Conservation (phyloP, 2,888 invertebrate genomes). For the Ophion ellenae region DNA sequence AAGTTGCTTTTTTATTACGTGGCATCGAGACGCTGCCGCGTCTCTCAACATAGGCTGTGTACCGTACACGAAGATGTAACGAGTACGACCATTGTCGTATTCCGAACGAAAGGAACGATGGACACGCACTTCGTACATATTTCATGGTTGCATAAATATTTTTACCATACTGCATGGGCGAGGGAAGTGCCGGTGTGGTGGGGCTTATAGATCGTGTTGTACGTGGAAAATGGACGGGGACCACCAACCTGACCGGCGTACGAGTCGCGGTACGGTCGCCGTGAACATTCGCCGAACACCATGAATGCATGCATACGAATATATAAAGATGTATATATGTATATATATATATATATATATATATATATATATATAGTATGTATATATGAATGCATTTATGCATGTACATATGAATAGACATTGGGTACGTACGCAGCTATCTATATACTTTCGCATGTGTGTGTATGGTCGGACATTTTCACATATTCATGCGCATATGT, state of each 20-base stretch:
- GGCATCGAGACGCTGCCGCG: too few species aligned
- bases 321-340: background rate
- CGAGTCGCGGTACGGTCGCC: constrained; percentile 55
- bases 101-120: constrained; percentile 19
- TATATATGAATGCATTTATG: constrained; percentile 17
- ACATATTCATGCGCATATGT: constrained; percentile 1
- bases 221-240: constrained; percentile 66
- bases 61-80: constrained; percentile 1
- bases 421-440: background rate
- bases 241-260: constrained; percentile 61
- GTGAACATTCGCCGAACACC: constrained; percentile 60
- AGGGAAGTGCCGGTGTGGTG: background rate
- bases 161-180: constrained; percentile 29
- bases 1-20: too few species aligned
- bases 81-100: constrained; percentile 37
- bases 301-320: constrained; percentile 63
- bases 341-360: background rate
- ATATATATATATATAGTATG: background rate
- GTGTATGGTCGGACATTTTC: background rate
- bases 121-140: constrained; percentile 46
- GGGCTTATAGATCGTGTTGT: constrained; percentile 36
- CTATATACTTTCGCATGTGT: constrained; percentile 1
- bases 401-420: constrained; percentile 29
- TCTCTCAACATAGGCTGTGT: background rate
- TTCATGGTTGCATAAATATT: constrained; percentile 42